These are phyloP conservation scores for Antitype chi DNA, from an alignment of 2,888 invertebrate species.

Conservation along the genomic window DNA sequence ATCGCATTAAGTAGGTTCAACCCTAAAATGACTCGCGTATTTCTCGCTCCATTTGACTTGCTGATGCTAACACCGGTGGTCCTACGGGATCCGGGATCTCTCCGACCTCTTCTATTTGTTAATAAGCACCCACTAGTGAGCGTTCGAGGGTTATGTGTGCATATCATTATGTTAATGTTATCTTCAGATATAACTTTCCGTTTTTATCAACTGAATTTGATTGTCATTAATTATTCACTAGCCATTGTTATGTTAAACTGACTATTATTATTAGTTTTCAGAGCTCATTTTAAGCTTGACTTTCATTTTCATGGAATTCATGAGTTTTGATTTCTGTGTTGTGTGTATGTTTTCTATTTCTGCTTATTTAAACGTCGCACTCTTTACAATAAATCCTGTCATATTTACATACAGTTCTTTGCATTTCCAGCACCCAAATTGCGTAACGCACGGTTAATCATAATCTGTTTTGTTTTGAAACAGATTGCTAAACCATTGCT, in stretches of 20 bases:
- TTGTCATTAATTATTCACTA: constrained; percentile 60
- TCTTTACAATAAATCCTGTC: neutral
- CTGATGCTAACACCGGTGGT: constrained; percentile 86
- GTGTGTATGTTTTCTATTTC: neutral
- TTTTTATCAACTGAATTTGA: constrained; percentile 61
- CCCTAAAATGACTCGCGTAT: constrained; percentile 79
- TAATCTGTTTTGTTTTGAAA: too few species aligned
- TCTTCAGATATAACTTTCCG: constrained; percentile 63
- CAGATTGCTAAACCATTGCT: too few species aligned
- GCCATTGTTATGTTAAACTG: constrained; percentile 51
- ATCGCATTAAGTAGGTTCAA: constrained; percentile 62
- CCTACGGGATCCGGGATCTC: constrained; percentile 70
- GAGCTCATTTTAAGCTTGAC: neutral
- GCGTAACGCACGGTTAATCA: too few species aligned
- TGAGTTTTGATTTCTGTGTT: constrained; percentile 1
- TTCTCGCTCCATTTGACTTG: constrained; percentile 82
- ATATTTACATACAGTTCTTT: neutral
- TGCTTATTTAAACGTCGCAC: neutral
- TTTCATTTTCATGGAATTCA: neutral
- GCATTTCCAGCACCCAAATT: too few species aligned
- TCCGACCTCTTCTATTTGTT: constrained; percentile 82
- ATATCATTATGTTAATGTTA: constrained; percentile 70
- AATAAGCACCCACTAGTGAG: constrained; percentile 77
- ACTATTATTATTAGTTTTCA: constrained; percentile 16
- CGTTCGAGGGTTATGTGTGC: constrained; percentile 59